Evolutionary conservation across 1,140 invertebrate genomes (phyloP).

Genomic region (Laupala kohalensis): DNA sequence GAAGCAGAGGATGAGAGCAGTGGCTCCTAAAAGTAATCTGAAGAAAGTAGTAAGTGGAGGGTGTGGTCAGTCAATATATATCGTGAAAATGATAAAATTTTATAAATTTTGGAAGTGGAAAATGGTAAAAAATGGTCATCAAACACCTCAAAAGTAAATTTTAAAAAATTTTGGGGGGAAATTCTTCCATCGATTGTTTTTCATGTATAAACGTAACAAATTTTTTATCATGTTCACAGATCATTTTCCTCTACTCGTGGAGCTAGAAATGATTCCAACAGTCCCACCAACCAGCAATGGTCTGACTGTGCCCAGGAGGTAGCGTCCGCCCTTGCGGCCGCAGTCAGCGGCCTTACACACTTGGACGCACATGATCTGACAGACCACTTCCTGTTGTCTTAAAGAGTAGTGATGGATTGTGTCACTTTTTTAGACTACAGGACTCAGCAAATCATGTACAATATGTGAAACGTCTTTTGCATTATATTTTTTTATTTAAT

Average conservation of each 20-base stretch:
- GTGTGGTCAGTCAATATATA: too few relatives aligned
- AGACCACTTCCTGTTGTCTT: not conserved
- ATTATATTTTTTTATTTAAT: not conserved
- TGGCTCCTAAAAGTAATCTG: too few relatives aligned
- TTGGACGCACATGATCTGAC: not conserved
- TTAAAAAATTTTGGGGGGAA: too few relatives aligned
- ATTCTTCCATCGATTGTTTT: too few relatives aligned
- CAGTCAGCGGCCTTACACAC: not conserved
- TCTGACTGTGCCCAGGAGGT: slow-evolving; percentile 30
- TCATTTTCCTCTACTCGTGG: slow-evolving; percentile 47
- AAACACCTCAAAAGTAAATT: too few relatives aligned
- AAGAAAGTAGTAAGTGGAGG: too few relatives aligned
- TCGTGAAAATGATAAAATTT: too few relatives aligned
- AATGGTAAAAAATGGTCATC: too few relatives aligned
- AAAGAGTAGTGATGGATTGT: not conserved
- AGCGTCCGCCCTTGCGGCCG: slow-evolving; percentile 16
- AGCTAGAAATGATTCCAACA: slow-evolving; percentile 38
- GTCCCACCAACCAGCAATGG: slow-evolving; percentile 20
- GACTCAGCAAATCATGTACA: not conserved
- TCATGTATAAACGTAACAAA: too few relatives aligned
- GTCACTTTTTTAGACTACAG: not conserved
- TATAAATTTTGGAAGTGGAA: too few relatives aligned
- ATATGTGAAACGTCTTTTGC: not conserved
- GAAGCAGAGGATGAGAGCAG: too few relatives aligned
- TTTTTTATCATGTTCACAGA: slow-evolving; percentile 31